Percentiles rank a stretch among this genome's conserved stretches.
Evolutionary conservation across 2,113 vertebrate genomes (phyloP).

Genomic region (Parus major): DNA sequence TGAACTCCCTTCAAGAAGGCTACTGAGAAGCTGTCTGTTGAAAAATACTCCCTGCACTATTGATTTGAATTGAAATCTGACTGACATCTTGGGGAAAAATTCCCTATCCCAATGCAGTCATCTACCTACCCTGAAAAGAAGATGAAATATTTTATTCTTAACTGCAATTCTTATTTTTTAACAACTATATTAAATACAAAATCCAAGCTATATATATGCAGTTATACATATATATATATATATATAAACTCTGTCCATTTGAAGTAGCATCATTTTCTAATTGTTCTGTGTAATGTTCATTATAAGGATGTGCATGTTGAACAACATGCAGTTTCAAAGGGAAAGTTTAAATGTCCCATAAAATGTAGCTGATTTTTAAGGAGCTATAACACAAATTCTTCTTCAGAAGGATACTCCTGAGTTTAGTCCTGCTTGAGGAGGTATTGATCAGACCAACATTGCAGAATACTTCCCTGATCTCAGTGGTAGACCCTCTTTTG

Average conservation of each 20-base stretch:
- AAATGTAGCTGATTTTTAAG: neutral
- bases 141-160: neutral
- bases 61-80: neutral
- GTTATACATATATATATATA: neutral
- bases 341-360: neutral
- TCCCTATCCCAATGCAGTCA: neutral
- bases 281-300: neutral
- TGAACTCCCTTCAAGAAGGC: neutral
- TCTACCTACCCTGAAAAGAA: neutral
- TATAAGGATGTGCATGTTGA: neutral
- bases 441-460: neutral
- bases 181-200: neutral
- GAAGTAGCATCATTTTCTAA: neutral
- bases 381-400: neutral
- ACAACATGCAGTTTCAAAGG: neutral
- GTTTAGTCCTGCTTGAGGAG: neutral
- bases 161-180: neutral
- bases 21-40: neutral
- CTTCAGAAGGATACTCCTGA: neutral
- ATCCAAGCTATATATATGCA: neutral
- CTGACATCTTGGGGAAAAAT: neutral
- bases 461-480: neutral
- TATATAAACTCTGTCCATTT: neutral
- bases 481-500: neutral
- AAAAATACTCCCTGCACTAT: conserved; percentile 7